Conservation (phyloP, 2,888 invertebrate genomes). For the Limenitis arthemis region DNA sequence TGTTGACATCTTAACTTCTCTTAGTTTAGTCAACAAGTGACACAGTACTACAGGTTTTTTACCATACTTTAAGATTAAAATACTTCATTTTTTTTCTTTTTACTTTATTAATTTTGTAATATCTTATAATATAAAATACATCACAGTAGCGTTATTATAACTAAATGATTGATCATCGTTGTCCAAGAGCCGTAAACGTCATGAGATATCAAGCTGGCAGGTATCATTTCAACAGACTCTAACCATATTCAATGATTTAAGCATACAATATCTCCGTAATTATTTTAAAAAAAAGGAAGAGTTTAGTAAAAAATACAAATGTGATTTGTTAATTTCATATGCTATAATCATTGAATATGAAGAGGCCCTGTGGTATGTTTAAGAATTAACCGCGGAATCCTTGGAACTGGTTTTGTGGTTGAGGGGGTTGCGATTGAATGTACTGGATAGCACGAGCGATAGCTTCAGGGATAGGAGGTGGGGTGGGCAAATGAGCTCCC, state of each 20-base stretch:
- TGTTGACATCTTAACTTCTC: no score
- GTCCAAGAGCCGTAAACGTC: conserved; percentile 11
- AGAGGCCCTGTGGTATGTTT: no score
- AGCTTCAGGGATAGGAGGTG: conserved; percentile 74
- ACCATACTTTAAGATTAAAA: conserved; percentile 7
- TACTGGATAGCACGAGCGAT: conserved; percentile 67
- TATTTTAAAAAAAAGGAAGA: no score
- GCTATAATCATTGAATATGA: no score
- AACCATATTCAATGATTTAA: no score
- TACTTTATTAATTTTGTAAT: conserved; percentile 23
- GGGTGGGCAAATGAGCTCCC: conserved; percentile 75
- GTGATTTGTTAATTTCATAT: no score
- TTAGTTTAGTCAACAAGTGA: no score
- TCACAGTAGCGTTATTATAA: conserved; percentile 52
- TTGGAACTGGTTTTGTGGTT: conserved; percentile 43
- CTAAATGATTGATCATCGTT: conserved; percentile 26
- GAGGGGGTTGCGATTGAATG: conserved; percentile 45
- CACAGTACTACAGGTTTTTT: no score
- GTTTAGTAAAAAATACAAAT: no score
- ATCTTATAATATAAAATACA: conserved; percentile 49
- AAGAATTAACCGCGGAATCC: conserved; percentile 48
- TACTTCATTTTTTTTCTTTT: conserved; percentile 4
- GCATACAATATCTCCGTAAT: no score
- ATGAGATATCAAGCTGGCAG: background rate
- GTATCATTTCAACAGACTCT: background rate